A percentile compares a stretch with the other conserved stretches of the same genome.
These are phyloP conservation scores for Spinibarbus caldwelli DNA, from an alignment of 2,797 vertebrate species.

Conservation along the genomic window DNA sequence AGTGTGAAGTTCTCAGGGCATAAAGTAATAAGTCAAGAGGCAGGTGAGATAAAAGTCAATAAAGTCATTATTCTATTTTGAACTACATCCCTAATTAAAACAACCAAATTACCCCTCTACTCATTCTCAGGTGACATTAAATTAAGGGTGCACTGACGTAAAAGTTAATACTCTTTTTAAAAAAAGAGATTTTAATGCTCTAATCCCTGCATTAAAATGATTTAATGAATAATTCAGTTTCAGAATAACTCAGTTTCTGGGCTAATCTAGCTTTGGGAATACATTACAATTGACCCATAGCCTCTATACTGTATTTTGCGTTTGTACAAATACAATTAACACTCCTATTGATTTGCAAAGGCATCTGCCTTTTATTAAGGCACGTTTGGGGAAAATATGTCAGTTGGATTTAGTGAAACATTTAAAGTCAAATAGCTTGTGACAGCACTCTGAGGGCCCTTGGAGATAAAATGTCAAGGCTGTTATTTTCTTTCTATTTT, in stretches of 20 bases:
- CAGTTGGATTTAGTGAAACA: conserved; percentile 28
- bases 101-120: conserved; percentile 65
- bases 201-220: conserved; percentile 71
- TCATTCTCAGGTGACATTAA: conserved; percentile 65
- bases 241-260: too few relatives aligned
- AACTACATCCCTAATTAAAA: conserved; percentile 69
- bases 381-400: conserved; percentile 10
- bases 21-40: conserved; percentile 18
- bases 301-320: conserved; percentile 58
- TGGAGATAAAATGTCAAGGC: conserved; percentile 34
- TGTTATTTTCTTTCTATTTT: conserved; percentile 26
- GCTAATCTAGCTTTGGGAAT: conserved; percentile 59
- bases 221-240: conserved; percentile 67
- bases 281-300: conserved; percentile 60
- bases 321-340: conserved; percentile 35
- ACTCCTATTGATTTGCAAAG: conserved; percentile 9
- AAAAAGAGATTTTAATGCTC: conserved; percentile 54
- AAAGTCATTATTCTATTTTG: conserved; percentile 58
- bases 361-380: conserved; percentile 9
- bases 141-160: conserved; percentile 64
- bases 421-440: conserved; percentile 24
- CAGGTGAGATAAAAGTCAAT: conserved; percentile 56
- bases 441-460: conserved; percentile 13
- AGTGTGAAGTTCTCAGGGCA: conserved; percentile 25
- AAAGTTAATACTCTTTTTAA: conserved; percentile 55